These are phyloP conservation scores for Ophiothrix spiculata DNA, from an alignment of 35 echinoderm and acorn worm species.

Conservation along the genomic window DNA sequence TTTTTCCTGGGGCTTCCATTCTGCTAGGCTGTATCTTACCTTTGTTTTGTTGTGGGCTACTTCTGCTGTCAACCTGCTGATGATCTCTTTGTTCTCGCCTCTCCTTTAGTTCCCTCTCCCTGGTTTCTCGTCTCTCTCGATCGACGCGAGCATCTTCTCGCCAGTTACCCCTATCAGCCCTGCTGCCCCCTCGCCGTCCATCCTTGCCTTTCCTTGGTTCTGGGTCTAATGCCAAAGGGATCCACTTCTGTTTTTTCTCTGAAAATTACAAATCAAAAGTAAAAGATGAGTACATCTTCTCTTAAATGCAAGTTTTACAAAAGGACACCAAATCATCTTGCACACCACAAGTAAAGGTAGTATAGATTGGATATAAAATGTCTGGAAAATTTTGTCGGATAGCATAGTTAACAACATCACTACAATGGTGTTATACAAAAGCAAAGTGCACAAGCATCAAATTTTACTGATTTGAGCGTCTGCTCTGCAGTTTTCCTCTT, in stretches of 20 bases:
- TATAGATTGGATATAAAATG: neutral
- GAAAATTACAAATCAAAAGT: neutral
- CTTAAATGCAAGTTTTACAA: too few relatives aligned
- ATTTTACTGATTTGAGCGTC: too few relatives aligned
- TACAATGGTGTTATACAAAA: neutral
- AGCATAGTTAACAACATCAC: neutral
- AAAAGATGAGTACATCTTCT: neutral
- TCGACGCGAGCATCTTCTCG: constrained; percentile 24
- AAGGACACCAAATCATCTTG: neutral
- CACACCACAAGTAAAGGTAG: neutral
- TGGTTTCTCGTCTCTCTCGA: constrained; percentile 5
- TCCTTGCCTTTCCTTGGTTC: constrained; percentile 39
- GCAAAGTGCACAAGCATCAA: neutral
- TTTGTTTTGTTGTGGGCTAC: constrained; percentile 1
- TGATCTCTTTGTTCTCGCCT: constrained; percentile 27
- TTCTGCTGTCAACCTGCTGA: neutral
- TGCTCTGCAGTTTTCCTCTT: too few relatives aligned
- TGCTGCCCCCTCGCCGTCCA: neutral
- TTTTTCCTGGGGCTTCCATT: too few relatives aligned
- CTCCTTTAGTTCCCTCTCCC: constrained; percentile 12
- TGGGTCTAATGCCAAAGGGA: constrained; percentile 54
- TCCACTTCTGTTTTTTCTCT: constrained; percentile 80
- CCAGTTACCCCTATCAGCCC: constrained; percentile 19
- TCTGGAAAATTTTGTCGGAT: neutral
- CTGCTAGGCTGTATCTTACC: too few relatives aligned